Evolutionary conservation across 2,113 vertebrate species (phyloP), one percentile per base, ranked within the genome.

Genomic region (Austrofundulus limnaeus): DNA sequence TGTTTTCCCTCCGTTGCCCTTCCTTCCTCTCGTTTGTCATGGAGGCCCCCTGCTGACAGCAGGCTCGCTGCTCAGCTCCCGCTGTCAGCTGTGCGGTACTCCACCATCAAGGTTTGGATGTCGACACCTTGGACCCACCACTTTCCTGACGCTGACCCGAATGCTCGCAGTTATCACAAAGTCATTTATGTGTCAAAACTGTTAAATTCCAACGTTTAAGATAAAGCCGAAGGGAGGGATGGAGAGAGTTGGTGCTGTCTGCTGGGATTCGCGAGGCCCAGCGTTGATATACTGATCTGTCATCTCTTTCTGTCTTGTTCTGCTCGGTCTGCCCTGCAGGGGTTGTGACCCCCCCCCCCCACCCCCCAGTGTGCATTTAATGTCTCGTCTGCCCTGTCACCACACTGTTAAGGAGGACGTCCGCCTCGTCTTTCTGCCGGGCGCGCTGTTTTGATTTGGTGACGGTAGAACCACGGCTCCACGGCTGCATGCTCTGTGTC

Each of bases 301-400:
- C 81, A 62, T 73, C 77, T 74, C 68, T 65, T 53, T 54, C 69
- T 78, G 64, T 65, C 72, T 72, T 54, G 63, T 66, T 75, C 62
- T 52, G 19, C 67, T 80, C 70, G 55, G 46, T 68, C 77, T 75
- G 61, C 78, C 60, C 82, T 57, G 69, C 52, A 58, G 77, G 75
- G 71, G 16, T 41, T 50, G 69, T 58, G 74, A 70, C 23, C 15
- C 34, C 24, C 61, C 70, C 72, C 73, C 78, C 23, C 15, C 34
- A 21, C 61, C 70, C 72, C 73, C 78, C 81, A 66, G 84, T 80
- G 79, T 77, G 65, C 75, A 82, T 89, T 88, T 87, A 86, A 81
- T 61, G 11, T 88, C 77, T 79, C 12, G 28, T 71, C 83, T 67
- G 72, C 63, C 62, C 75, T 85, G 83, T 84, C 85, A 74, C 77